Evolutionary conservation across 2,797 vertebrate genomes (phyloP).

Genomic region (Tarsius wallacei): DNA sequence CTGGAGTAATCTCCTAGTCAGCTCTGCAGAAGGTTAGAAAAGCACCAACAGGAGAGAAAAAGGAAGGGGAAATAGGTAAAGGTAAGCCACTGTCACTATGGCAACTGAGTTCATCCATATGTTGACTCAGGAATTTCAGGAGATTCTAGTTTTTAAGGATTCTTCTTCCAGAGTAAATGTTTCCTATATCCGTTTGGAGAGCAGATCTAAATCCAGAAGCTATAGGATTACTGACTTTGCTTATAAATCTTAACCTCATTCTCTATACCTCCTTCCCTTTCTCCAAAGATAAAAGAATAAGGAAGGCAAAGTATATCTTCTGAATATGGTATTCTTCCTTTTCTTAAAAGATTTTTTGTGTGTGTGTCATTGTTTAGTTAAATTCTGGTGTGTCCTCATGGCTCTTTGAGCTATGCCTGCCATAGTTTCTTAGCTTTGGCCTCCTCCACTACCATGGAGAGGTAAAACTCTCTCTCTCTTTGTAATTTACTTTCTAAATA

Average conservation of each 20-base stretch:
- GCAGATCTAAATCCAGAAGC: background rate
- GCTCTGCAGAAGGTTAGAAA: constrained; percentile 24
- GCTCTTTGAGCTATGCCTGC: no score
- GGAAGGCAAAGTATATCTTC: constrained; percentile 4
- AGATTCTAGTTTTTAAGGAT: constrained; percentile 84
- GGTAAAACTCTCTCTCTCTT: no score
- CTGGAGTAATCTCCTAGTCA: background rate
- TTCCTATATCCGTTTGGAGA: background rate
- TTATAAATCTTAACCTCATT: constrained; percentile 14
- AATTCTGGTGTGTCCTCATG: no score
- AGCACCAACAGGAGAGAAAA: background rate
- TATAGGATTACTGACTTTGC: background rate
- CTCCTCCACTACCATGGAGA: no score
- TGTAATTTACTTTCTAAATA: no score
- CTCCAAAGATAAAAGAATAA: constrained; percentile 52
- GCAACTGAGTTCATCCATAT: constrained; percentile 91
- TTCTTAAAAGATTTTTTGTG: constrained; percentile 26
- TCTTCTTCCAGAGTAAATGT: constrained; percentile 59
- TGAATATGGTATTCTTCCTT: background rate
- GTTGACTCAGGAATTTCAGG: constrained; percentile 89
- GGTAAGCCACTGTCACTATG: constrained; percentile 88
- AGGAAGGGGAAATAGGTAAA: background rate
- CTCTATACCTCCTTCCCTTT: background rate
- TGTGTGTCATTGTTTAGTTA: no score
- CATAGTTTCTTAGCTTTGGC: no score